These are phyloP conservation scores for Larimichthys crocea DNA, from an alignment of 2,113 vertebrate species.

Conservation along the genomic window DNA sequence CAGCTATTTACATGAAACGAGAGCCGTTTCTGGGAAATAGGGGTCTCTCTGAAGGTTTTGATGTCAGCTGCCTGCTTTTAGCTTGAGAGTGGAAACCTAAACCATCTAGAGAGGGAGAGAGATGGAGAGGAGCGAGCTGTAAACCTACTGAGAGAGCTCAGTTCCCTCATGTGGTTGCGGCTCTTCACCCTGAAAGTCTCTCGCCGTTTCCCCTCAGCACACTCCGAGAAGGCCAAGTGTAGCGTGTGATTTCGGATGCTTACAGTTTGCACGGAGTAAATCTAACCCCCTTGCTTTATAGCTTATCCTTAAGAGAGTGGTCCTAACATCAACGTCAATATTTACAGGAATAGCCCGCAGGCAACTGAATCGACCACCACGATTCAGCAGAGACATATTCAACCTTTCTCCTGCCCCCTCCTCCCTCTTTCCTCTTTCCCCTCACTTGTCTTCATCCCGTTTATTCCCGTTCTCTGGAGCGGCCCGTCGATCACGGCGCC, in stretches of 20 bases:
- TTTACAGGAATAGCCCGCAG: conserved; percentile 82
- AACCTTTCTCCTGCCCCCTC: conserved; percentile 62
- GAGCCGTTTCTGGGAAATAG: conserved; percentile 76
- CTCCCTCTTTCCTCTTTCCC: conserved; percentile 4
- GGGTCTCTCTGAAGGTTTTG: conserved; percentile 77
- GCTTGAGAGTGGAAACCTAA: conserved; percentile 75
- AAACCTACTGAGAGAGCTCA: conserved; percentile 61
- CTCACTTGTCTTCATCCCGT: conserved; percentile 61
- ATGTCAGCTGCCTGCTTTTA: conserved; percentile 78
- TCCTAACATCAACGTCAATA: conserved; percentile 83
- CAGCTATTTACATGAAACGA: conserved; percentile 77
- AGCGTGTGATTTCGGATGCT: conserved; percentile 66
- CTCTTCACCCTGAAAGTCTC: conserved; percentile 67
- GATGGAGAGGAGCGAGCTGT: conserved; percentile 53
- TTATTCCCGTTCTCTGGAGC: conserved; percentile 55
- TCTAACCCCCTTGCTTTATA: conserved; percentile 71
- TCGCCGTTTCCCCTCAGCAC: conserved; percentile 48
- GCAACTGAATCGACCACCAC: conserved; percentile 78
- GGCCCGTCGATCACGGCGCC: conserved; percentile 55
- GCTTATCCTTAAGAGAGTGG: conserved; percentile 80
- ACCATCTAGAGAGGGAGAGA: conserved; percentile 62
- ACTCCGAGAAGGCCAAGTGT: conserved; percentile 42
- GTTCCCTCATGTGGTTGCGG: conserved; percentile 61
- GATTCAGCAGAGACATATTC: conserved; percentile 71
- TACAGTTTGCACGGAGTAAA: conserved; percentile 67